Evolutionary conservation across 2,888 invertebrate species (phyloP).

Genomic region (Galeruca laticollis): DNA sequence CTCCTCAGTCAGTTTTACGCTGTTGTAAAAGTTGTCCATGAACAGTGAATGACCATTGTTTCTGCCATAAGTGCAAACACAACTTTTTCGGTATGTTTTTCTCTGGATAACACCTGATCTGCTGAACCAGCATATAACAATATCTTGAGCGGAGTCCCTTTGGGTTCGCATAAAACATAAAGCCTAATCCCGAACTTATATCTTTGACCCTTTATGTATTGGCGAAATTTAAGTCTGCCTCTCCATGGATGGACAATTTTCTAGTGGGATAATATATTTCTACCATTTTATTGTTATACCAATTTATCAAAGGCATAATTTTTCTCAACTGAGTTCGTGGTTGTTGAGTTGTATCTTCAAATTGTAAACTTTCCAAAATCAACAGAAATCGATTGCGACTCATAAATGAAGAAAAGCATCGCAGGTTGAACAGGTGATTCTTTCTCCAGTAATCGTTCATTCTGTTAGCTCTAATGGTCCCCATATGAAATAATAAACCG

Average conservation of each 20-base stretch:
- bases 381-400: constrained; percentile 57
- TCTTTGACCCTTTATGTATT: constrained; percentile 57
- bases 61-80: constrained; percentile 35
- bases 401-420: constrained; percentile 57
- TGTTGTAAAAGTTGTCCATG: too few relatives aligned
- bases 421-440: too few relatives aligned
- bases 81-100: constrained; percentile 40
- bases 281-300: constrained; percentile 48
- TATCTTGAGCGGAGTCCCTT: constrained; percentile 53
- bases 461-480: constrained; percentile 57
- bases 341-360: constrained; percentile 47
- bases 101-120: constrained; percentile 32
- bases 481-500: constrained; percentile 62
- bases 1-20: too few relatives aligned
- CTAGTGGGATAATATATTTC: constrained; percentile 47
- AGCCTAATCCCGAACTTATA: constrained; percentile 59
- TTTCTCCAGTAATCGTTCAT: constrained; percentile 60
- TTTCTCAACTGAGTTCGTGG: constrained; percentile 54
- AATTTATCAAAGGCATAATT: constrained; percentile 43
- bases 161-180: constrained; percentile 58
- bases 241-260: constrained; percentile 46
- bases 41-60: constrained; percentile 42
- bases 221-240: constrained; percentile 55
- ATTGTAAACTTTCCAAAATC: constrained; percentile 59
- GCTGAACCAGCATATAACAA: constrained; percentile 39